Evolutionary conservation across 2,888 invertebrate genomes (phyloP).

Genomic region (Parapristionchus giblindavisi): DNA sequence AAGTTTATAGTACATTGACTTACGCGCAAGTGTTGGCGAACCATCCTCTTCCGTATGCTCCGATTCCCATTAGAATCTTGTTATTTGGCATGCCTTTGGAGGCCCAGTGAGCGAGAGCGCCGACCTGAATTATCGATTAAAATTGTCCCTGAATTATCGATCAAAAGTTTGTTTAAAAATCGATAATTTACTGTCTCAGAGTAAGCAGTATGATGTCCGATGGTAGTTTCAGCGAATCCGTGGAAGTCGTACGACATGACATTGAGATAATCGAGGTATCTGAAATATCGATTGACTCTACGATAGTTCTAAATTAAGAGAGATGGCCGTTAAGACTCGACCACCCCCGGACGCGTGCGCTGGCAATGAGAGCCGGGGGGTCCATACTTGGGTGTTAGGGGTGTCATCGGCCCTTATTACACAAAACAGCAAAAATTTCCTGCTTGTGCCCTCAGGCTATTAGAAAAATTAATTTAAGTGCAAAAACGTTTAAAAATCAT

Average conservation of each 20-base stretch:
- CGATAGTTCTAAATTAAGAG: background rate
- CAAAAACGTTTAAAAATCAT: no score
- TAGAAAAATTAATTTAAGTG: no score
- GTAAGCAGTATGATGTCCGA: constrained; percentile 32
- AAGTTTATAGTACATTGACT: no score
- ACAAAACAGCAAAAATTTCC: no score
- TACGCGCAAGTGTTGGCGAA: constrained; percentile 39
- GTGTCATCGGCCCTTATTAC: no score
- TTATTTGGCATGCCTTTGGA: constrained; percentile 48
- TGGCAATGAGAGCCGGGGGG: no score
- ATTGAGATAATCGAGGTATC: constrained; percentile 41
- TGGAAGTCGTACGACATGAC: constrained; percentile 48
- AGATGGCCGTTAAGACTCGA: no score
- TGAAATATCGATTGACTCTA: constrained; percentile 22
- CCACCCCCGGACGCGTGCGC: no score
- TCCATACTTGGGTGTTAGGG: no score
- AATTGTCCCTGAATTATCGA: background rate
- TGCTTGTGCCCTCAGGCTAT: no score
- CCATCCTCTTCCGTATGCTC: constrained; percentile 55
- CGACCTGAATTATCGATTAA: background rate
- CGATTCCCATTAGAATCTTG: constrained; percentile 50
- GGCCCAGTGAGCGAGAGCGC: constrained; percentile 82
- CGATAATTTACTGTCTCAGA: constrained; percentile 6
- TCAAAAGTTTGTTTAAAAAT: background rate
- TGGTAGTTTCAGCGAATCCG: constrained; percentile 38